Evolutionary conservation across 2,113 vertebrate species (phyloP).

Genomic region (Notechis scutatus): DNA sequence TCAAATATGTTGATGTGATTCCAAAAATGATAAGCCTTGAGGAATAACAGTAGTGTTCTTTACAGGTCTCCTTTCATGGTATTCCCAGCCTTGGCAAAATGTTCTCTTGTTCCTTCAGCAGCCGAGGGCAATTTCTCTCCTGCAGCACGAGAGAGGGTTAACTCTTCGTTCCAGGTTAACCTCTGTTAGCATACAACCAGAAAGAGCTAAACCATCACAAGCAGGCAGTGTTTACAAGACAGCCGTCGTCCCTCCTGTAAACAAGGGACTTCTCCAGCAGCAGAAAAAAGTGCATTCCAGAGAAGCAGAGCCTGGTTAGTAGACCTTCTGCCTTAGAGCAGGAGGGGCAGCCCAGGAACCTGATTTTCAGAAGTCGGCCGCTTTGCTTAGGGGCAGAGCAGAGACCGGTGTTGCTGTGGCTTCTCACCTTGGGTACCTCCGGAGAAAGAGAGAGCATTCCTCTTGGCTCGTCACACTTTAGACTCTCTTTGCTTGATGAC

Average conservation of each 20-base stretch:
- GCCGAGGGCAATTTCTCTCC: neutral
- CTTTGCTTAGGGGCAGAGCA: neutral
- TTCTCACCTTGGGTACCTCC: neutral
- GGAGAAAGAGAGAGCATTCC: neutral
- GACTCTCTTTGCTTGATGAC: neutral
- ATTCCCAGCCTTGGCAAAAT: neutral
- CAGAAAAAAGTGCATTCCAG: slow-evolving; percentile 14
- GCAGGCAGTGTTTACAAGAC: slow-evolving; percentile 19
- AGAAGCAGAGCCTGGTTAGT: neutral
- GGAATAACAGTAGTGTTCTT: neutral
- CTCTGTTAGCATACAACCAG: neutral
- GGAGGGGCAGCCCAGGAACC: neutral
- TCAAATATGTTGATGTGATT: neutral
- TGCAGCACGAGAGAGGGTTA: neutral
- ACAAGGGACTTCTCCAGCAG: neutral
- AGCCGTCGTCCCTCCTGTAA: slow-evolving; percentile 13
- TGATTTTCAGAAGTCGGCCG: neutral
- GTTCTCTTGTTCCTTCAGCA: neutral
- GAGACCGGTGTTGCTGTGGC: neutral
- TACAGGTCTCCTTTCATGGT: neutral
- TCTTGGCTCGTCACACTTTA: neutral
- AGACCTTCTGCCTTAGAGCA: neutral
- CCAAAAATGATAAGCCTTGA: neutral
- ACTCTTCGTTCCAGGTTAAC: neutral
- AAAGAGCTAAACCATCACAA: neutral